Conservation (phyloP, 2,888 invertebrate genomes). For the Prenolepis imparis region DNA sequence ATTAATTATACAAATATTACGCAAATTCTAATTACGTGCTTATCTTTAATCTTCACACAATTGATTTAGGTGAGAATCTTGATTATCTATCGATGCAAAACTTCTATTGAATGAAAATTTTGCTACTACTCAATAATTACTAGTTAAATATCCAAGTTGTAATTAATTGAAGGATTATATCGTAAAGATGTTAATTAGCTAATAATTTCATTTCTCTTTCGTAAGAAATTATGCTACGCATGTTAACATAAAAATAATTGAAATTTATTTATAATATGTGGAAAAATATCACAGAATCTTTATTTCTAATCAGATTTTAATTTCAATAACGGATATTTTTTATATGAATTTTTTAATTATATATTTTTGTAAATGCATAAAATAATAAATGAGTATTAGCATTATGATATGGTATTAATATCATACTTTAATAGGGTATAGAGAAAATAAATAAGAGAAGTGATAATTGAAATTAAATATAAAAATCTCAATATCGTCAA, state of each 20-base stretch:
- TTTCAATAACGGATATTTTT: not conserved
- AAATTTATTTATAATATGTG: not conserved
- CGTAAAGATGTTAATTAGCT: slow-evolving; percentile 2
- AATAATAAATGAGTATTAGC: not conserved
- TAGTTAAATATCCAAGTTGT: not conserved
- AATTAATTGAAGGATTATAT: not conserved
- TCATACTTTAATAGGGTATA: not conserved
- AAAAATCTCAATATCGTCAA: slow-evolving; percentile 1
- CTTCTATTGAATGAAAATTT: slow-evolving; percentile 9
- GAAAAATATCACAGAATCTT: not conserved
- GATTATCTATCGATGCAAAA: slow-evolving; percentile 8
- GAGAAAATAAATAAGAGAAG: not conserved
- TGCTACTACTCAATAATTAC: not conserved
- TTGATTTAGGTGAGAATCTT: slow-evolving; percentile 15
- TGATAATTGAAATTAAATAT: slow-evolving; percentile 19
- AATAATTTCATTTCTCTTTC: not conserved
- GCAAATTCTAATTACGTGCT: not conserved
- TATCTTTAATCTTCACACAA: slow-evolving; percentile 8
- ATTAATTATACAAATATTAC: slow-evolving; percentile 17
- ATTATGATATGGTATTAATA: not conserved
- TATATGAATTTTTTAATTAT: not conserved
- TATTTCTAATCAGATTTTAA: not conserved
- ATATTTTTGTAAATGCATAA: not conserved
- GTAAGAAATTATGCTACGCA: not conserved
- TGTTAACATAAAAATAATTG: not conserved